phyloP scores from a whole-genome alignment of 2,888 invertebrate genomes.

The Acanthococcus lagerstroemiae region DNA sequence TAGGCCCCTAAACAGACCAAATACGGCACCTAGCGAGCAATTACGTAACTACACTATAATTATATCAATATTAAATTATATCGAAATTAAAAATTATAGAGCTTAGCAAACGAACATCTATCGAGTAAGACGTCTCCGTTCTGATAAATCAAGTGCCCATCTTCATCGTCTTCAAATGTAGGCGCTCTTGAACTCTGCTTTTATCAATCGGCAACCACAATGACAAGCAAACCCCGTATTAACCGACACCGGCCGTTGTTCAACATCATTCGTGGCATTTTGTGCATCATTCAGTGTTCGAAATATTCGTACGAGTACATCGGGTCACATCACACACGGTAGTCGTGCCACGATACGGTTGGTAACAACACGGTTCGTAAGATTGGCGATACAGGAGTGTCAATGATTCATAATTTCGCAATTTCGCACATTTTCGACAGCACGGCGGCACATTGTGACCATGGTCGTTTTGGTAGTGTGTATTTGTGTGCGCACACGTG shows the following conservation, averaged over 20 bases:
- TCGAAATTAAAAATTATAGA: constrained; percentile 11
- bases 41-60: too few relatives aligned
- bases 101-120: constrained; percentile 78
- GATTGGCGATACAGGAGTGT: not conserved
- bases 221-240: constrained; percentile 10
- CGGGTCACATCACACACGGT: too few relatives aligned
- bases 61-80: constrained; percentile 7
- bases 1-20: too few relatives aligned
- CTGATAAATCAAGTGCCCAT: constrained; percentile 99
- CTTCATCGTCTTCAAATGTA: constrained; percentile 97
- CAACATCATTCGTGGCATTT: constrained; percentile 1
- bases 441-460: constrained; percentile 25
- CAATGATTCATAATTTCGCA: not conserved
- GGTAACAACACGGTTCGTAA: not conserved
- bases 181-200: constrained; percentile 70
- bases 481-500: constrained; percentile 23
- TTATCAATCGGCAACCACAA: constrained; percentile 9
- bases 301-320: not conserved
- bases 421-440: constrained; percentile 22
- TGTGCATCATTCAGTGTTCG: not conserved
- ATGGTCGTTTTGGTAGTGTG: constrained; percentile 20
- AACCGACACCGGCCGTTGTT: constrained; percentile 13
- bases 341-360: not conserved
- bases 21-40: too few relatives aligned
- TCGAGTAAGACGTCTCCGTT: constrained; percentile 97